A percentile compares a stretch with the other conserved stretches of the same genome.
These are phyloP conservation scores for Harmothoe impar DNA, from an alignment of 2,888 invertebrate genomes.

Conservation along the genomic window DNA sequence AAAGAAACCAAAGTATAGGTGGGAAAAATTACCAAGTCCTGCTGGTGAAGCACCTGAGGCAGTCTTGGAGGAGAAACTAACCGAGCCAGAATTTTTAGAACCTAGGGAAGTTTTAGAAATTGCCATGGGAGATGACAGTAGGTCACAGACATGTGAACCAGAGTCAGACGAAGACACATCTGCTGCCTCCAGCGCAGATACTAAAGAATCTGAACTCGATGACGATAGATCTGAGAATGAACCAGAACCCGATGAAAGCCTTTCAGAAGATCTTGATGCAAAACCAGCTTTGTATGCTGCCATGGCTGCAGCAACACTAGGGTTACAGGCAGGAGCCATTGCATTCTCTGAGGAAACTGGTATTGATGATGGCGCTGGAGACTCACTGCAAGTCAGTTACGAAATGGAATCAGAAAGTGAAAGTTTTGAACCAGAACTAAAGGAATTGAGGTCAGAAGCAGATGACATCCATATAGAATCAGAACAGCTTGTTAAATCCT, in stretches of 20 bases:
- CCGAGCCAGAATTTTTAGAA: conserved; percentile 60
- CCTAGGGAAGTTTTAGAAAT: conserved; percentile 60
- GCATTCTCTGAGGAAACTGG: conserved; percentile 24
- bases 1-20: neutral
- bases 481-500: neutral
- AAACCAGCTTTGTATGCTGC: conserved; percentile 40
- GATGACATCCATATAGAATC: neutral
- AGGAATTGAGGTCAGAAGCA: conserved; percentile 37
- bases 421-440: conserved; percentile 50
- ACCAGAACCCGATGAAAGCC: neutral
- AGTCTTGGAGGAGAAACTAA: conserved; percentile 53
- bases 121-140: conserved; percentile 60
- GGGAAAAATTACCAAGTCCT: conserved; percentile 54
- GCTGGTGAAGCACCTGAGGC: conserved; percentile 58
- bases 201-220: conserved; percentile 54
- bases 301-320: conserved; percentile 54
- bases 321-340: conserved; percentile 52
- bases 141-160: conserved; percentile 53
- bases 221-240: conserved; percentile 49
- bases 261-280: neutral
- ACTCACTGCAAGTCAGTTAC: neutral
- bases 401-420: conserved; percentile 32
- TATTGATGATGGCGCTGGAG: neutral
- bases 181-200: conserved; percentile 54
- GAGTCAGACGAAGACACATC: conserved; percentile 55